Base-by-base conservation (phyloP, 2,888 invertebrate genomes). In the Adelognathus sp. region DNA sequence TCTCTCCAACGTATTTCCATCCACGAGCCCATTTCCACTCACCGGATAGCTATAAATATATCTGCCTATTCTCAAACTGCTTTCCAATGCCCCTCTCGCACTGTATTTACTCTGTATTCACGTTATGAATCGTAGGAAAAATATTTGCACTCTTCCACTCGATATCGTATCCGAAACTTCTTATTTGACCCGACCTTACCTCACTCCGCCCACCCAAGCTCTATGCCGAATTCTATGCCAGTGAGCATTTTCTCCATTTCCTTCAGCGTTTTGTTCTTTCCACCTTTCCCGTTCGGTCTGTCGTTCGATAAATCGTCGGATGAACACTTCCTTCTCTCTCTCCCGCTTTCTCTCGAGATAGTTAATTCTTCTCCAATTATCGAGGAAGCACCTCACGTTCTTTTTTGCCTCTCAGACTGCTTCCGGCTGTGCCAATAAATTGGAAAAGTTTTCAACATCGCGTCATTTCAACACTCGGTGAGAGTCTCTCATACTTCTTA, bases 61-160 rank as follows among this genome's bases (percentile, higher is more conserved):
- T 63, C 3, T 44, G 52, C 50, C 39, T 14, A 54, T 46, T 61
- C 29, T 61, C 54, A 54, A 27, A 50, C 66, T 39, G 18, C 36
- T 31, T 64, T 54, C 64, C 50, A 58, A n/a, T n/a, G n/a, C 41
- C 54, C 63, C 44, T 60, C 50, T 9, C 44, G 44, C 56, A 50
- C 69, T 52, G 50, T 84, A 83, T 85, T 84, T 82, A 84, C 79
- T 83, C 72, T 80, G 73, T 76, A 82, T 81, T 79, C 80, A 60
- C 64, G 79, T 76, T 81, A 74, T 76, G 79, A 73, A 76, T 69
- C 67, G 63, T 46, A 60, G 75, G 75, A 79, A 80, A 84, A 84
- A 83, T 84, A 83, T 85, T 84, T 82, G 73, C 76, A 71, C 80
- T 75, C 56, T 81, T 79, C 77, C 79, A 80, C 77, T 76, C 76